phyloP scores from a whole-genome alignment of 53 echinoderm and acorn worm species.

The Echinometra lucunter region DNA sequence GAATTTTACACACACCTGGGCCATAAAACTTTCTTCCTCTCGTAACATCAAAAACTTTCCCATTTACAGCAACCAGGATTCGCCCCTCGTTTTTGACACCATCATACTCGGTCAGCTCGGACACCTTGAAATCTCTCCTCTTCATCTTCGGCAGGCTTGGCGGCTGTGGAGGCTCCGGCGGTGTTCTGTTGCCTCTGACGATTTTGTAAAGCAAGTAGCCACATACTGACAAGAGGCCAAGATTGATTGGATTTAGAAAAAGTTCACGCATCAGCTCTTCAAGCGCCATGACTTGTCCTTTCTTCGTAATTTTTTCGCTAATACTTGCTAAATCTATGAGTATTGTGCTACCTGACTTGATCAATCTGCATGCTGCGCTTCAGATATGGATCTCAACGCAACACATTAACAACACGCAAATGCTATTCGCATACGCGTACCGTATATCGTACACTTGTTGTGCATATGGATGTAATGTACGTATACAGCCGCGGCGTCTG shows the following conservation, averaged over 20 bases:
- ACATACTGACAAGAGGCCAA: conserved; percentile 91
- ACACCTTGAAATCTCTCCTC: conserved; percentile 90
- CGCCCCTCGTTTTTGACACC: conserved; percentile 87
- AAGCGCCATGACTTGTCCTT: conserved; percentile 80
- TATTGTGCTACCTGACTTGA: conserved; percentile 28
- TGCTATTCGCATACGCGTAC: too few species aligned
- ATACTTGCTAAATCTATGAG: not conserved
- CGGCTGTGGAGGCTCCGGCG: conserved; percentile 81
- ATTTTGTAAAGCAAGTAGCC: conserved; percentile 97
- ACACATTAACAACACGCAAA: not conserved
- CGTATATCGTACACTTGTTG: not conserved
- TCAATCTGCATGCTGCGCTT: not conserved
- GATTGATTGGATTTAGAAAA: conserved; percentile 94
- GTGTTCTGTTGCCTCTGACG: conserved; percentile 83
- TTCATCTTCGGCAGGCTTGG: conserved; percentile 92
- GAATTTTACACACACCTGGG: conserved; percentile 77
- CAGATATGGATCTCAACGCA: not conserved
- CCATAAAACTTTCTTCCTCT: conserved; percentile 98
- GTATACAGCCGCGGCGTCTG: not conserved
- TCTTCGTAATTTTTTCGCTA: not conserved
- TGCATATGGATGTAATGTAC: not conserved
- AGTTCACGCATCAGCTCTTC: conserved; percentile 92
- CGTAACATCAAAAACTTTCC: conserved; percentile 97
- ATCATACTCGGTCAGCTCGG: conserved; percentile 88
- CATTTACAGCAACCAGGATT: conserved; percentile 95